Base-by-base conservation (phyloP, 2,797 vertebrate genomes). In the Huso huso region DNA sequence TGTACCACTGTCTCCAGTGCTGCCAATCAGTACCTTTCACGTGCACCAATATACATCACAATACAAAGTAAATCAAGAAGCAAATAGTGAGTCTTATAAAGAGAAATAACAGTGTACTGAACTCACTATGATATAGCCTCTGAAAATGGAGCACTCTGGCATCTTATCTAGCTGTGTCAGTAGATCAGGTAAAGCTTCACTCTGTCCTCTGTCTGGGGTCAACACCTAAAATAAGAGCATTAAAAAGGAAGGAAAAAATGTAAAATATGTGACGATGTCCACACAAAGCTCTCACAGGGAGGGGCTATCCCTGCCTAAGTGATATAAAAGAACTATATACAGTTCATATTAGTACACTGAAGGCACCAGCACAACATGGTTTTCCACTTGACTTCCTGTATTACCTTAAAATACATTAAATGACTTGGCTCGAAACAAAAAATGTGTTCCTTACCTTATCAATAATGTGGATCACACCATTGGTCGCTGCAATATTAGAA, bases 381-480 rank as follows among this genome's bases (percentile, higher is more conserved):
- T 18, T 18, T 18, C 18, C 5, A 37, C 37, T 37, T 37, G 37
- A 37, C 37, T 37, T 37, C 3, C 37, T 37, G 37, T 4, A 4
- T 37, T 37, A 37, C 5, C 37, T 37, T 37, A 4, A 37, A 37
- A 37, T 37, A 37, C 37, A 37, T 37, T 37, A 37, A 37, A 37
- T 37, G 37, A 37, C 37, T 37, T 37, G 37, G 37, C 37, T 37
- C 37, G 37, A 37, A 37, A 37, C 37, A 37, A 37, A 37, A 37
- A 37, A 37, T 4, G 37, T 37, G 37, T 37, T 37, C 1, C 6
- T 49, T 73, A 96, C 96, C 91, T 91, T 90, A 70, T 93, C 84
- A 8, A 97, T 91, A 51, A 98, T 4, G 1, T 99, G 95, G 65
- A 98, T 91, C 72, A 97, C 65, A 9, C 95, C 96, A 0, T 98